A percentile compares a stretch with the other conserved stretches of the same genome.
These are phyloP conservation scores for Condylura cristata DNA, from an alignment of 2,113 vertebrate species.

Conservation along the genomic window DNA sequence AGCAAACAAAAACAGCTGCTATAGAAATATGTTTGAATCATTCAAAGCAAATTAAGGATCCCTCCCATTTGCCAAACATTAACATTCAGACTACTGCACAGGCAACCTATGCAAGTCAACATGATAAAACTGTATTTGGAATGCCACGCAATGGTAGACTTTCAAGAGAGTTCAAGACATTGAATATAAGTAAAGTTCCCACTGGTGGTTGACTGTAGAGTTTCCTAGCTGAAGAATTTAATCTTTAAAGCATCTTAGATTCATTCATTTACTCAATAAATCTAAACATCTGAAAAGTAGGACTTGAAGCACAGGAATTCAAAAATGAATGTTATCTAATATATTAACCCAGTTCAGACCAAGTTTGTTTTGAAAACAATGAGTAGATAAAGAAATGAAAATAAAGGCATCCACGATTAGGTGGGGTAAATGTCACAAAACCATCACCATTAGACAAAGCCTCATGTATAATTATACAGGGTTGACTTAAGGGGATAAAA, in stretches of 20 bases:
- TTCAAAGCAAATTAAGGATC: constrained; percentile 61
- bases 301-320: background rate
- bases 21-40: constrained; percentile 65
- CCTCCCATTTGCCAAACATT: constrained; percentile 69
- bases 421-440: background rate
- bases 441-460: background rate
- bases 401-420: constrained; percentile 42
- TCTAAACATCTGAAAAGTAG: background rate
- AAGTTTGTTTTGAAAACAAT: constrained; percentile 40
- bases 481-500: background rate
- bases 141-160: background rate
- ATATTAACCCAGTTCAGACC: background rate
- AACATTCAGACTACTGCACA: background rate
- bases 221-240: constrained; percentile 8
- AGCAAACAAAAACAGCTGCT: constrained; percentile 63
- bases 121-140: constrained; percentile 1
- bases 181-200: background rate
- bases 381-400: constrained; percentile 54
- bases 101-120: constrained; percentile 32
- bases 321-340: constrained; percentile 10
- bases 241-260: constrained; percentile 12
- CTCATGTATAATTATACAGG: background rate
- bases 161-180: background rate
- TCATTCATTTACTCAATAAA: constrained; percentile 33
- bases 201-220: background rate